phyloP scores from a whole-genome alignment of 2,797 vertebrate species.

The Eulemur coronatus region DNA sequence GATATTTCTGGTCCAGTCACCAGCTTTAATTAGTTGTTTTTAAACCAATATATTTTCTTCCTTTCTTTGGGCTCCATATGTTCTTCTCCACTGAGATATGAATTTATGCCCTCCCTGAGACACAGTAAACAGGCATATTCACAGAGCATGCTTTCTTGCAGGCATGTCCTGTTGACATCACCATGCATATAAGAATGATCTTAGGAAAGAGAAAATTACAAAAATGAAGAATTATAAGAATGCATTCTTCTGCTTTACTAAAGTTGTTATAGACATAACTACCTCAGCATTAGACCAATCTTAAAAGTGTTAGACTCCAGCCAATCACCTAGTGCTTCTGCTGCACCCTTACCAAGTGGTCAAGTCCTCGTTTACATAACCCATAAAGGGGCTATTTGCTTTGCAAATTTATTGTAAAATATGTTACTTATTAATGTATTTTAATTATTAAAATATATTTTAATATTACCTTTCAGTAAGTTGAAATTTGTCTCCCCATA shows the following conservation, averaged over 20 bases:
- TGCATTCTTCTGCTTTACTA: not conserved
- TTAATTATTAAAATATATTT: not conserved
- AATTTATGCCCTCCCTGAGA: constrained; percentile 56
- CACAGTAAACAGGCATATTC: constrained; percentile 24
- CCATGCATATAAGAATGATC: not conserved
- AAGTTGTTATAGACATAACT: not conserved
- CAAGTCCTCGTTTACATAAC: not conserved
- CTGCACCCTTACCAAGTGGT: not conserved
- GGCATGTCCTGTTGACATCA: constrained; percentile 36
- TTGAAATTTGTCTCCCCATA: not conserved
- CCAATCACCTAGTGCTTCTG: not conserved
- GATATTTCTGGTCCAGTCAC: constrained; percentile 68
- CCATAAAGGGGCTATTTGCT: not conserved
- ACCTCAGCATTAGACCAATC: not conserved
- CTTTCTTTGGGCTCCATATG: constrained; percentile 65
- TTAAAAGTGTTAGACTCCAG: not conserved
- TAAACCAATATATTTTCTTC: constrained; percentile 60
- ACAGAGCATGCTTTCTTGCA: not conserved
- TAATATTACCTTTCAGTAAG: not conserved
- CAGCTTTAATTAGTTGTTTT: constrained; percentile 76
- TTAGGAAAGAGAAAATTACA: constrained; percentile 14
- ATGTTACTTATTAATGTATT: not conserved
- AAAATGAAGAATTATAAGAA: not conserved
- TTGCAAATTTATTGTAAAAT: not conserved
- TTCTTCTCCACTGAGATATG: constrained; percentile 68